Conservation (phyloP, 1,140 invertebrate genomes). For the Drosophila busckii region DNA sequence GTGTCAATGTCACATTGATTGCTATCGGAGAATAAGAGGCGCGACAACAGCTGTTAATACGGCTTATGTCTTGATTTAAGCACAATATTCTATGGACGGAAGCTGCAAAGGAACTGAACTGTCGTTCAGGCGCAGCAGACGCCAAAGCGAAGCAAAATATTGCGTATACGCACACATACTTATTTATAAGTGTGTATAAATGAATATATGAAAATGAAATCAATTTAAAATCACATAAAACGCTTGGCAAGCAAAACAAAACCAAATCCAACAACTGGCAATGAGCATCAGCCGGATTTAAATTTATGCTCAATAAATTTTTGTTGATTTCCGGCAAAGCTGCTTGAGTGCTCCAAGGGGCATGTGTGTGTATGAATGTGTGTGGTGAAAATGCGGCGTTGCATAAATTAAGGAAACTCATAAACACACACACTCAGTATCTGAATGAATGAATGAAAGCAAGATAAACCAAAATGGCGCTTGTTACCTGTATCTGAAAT, state of each 20-base stretch:
- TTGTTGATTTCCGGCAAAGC: slow-evolving; percentile 72
- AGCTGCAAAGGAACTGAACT: slow-evolving; percentile 50
- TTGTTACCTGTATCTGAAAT: slow-evolving; percentile 44
- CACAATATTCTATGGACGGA: slow-evolving; percentile 6
- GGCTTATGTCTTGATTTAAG: slow-evolving; percentile 44
- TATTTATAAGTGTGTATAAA: slow-evolving; percentile 15
- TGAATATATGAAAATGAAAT: slow-evolving; percentile 62
- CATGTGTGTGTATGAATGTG: slow-evolving; percentile 27
- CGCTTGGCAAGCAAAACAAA: slow-evolving; percentile 58
- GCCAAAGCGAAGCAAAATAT: no score
- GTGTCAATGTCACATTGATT: not conserved
- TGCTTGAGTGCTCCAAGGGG: slow-evolving; percentile 4
- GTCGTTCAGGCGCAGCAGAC: no score
- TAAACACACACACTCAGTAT: not conserved
- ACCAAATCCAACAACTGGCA: slow-evolving; percentile 16
- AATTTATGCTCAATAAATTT: slow-evolving; percentile 78
- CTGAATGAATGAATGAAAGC: not conserved
- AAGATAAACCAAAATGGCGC: not conserved
- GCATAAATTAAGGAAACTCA: slow-evolving; percentile 63
- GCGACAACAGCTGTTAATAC: slow-evolving; percentile 47
- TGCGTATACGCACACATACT: no score
- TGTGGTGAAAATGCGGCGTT: slow-evolving; percentile 63
- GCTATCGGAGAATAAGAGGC: slow-evolving; percentile 8
- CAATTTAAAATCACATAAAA: slow-evolving; percentile 75
- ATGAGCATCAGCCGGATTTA: slow-evolving; percentile 52